Evolutionary conservation across 2,888 invertebrate genomes (phyloP), one percentile per base, ranked within the genome.

Genomic region (Miltochrista miniata): DNA sequence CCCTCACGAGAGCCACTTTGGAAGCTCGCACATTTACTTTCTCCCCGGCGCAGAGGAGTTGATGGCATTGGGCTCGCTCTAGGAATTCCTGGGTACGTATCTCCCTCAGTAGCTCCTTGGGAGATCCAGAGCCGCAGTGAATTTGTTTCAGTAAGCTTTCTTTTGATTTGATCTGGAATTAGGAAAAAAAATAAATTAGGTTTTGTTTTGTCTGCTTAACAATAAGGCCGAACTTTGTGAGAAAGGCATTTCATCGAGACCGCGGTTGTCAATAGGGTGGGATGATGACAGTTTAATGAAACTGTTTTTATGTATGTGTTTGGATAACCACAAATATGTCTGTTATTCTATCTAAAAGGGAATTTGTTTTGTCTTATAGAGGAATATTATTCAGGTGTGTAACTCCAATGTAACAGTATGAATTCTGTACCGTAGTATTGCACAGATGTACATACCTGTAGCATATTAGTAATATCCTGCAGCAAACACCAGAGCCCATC

Each of bases 1-100:
- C 96, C 78, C 95, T 94, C 63, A 97, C 95, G 50, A 97, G 93
- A 45, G 95, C 94, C 68, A 97, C 95, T 83, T 96, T 96, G 43
- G 96, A 95, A 38, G 95, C 95, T 52, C 96, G 93, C 49, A 96
- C 94, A 81, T 96, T 96, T 55, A 96, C 93, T 77, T 95, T 95
- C 79, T 96, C 96, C 31, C 96, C 96, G 39, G 95, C 95, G 70
- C 95, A 94, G 54, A 96, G 85, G 46, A 96, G 91, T 77, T 96
- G 96, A 74, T 96, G 95, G 75, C 96, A 96, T 64, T 95, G 95
- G 12, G 96, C 96, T 65, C 95, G 93, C 75, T 96, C 96, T 54
- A 96, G 84, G 80, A 97, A 97, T 76, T 96, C 96, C 38, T 95
- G 93, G 69, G 96, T 95, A 74, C 96, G 95, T 57, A 96, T 92